Evolutionary conservation across 2,113 vertebrate species (phyloP), one percentile per base, ranked within the genome.

Genomic region (Rhineura floridana): DNA sequence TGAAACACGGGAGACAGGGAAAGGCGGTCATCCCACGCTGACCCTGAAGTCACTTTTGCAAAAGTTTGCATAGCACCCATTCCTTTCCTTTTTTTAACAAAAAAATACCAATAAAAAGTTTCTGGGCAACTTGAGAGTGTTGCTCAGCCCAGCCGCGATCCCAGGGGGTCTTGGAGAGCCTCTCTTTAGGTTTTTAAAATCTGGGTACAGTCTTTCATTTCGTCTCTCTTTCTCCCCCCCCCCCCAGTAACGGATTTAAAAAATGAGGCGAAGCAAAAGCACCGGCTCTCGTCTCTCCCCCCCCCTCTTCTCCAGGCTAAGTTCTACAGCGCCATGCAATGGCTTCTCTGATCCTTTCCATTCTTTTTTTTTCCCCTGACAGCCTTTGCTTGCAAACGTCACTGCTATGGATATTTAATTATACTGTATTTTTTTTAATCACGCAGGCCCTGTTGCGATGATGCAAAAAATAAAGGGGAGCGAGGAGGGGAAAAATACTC

Each of bases 371-470:
- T 94, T 94, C 96, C 94, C 95, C 95, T 96, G 97, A 97, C 97
- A 97, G 97, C 97, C 96, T 83, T 93, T 96, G 96, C 96, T 96
- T 92, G 95, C 96, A 96, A 97, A 97, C 98, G 97, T 97, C 98
- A 97, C 96, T 93, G 97, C 96, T 96, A 96, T 97, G 96, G 97
- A 97, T 98, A 98, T 97, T 97, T 97, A 97, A 98, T 98, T 98
- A 97, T 97, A 95, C 97, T 95, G 94, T 97, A 97, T 98, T 97
- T 98, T 97, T 98, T 97, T 98, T 97, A 97, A 98, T 98, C 97
- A 97, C 96, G 91, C 96, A 97, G 97, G 96, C 95, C 97, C 97
- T 93, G 90, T 94, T 96, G 96, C 93, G 96, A 95, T 93, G 50
- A 96, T 94, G 96, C 95, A 95, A 95, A 96, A 94, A 96, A 95